Base-by-base conservation (phyloP, 1,140 invertebrate genomes). In the Nautilus pompilius region DNA sequence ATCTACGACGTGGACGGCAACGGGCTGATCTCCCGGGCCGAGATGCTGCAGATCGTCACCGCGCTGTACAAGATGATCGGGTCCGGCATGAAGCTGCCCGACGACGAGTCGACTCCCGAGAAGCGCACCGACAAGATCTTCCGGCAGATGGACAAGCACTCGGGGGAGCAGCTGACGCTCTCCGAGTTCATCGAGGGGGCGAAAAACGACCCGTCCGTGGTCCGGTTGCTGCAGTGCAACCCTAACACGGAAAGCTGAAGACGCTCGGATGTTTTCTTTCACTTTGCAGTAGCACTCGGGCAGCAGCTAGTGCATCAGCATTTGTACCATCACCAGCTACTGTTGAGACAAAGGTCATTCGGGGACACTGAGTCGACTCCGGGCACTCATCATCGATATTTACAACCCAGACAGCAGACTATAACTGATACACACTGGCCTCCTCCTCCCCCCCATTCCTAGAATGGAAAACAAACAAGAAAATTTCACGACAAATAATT, bases 1-100 rank as follows among this genome's bases (percentile, higher is more conserved):
- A 81, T 82, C 34, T 99, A 99, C 76, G 45, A 46, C 45, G 45
- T 46, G n/a, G 45, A 46, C 24, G 96, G 97, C 78, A 95, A 98
- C 82, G 96, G 96, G 10, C 98, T 93, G 82, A 98, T 99, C 77
- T 98, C 96, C 22, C 86, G 95, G 56, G 93, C 96, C 67, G 96
- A 99, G 84, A 98, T 99, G 96, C 94, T 98, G 81, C 96, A 96
- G 83, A 99, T 99, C 80, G 96, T 99, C 10, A 95, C 96, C 78
- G 95, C 95, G 63, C 98, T 99, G 73, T 98, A 99, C 86, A 98
- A 98, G 87, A 98, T 99, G 96, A 94, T 98, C 20, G 96, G 96
- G 8, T 94, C 93, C 1, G 95, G 98, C 15, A 98, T 98, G 95
- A 97, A 98, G 84, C 97, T 98, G 94, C 95, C 95, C 0, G 96